Percentiles rank a stretch among this genome's conserved stretches.
Evolutionary conservation across 2,797 vertebrate species (phyloP).

Genomic region (Pseudochirops cupreus): DNA sequence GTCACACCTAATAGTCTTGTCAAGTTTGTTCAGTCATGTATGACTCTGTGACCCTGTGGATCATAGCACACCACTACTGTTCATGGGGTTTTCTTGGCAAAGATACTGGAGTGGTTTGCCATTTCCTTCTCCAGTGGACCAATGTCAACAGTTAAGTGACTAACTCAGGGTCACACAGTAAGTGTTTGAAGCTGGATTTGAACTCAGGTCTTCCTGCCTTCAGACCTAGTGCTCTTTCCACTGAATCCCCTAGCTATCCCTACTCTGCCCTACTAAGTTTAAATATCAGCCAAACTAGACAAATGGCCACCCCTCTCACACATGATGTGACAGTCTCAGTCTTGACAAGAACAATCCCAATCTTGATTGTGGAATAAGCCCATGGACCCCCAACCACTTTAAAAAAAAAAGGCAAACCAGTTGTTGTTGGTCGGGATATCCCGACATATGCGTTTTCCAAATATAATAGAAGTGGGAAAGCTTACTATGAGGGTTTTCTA

Average conservation of each 20-base stretch:
- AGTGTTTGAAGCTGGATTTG: not conserved
- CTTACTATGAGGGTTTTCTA: not conserved
- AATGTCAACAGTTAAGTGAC: not conserved
- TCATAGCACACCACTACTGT: not conserved
- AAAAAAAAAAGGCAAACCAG: not conserved
- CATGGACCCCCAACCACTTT: not conserved
- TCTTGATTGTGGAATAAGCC: not conserved
- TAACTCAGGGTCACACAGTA: not conserved
- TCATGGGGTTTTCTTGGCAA: not conserved
- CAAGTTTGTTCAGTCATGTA: too few species aligned
- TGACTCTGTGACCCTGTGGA: not conserved
- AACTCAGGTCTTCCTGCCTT: not conserved
- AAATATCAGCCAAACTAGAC: not conserved
- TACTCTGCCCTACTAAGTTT: not conserved
- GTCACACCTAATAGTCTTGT: too few species aligned
- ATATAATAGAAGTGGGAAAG: not conserved
- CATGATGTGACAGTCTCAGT: not conserved
- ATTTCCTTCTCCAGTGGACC: not conserved
- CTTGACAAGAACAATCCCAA: not conserved
- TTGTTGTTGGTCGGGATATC: not conserved
- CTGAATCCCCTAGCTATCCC: not conserved
- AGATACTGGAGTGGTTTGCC: not conserved
- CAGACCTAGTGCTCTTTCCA: not conserved
- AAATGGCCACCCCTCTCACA: not conserved
- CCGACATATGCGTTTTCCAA: not conserved